Evolutionary conservation across 2,888 invertebrate species (phyloP).

Genomic region (Drosophila acutilabella): DNA sequence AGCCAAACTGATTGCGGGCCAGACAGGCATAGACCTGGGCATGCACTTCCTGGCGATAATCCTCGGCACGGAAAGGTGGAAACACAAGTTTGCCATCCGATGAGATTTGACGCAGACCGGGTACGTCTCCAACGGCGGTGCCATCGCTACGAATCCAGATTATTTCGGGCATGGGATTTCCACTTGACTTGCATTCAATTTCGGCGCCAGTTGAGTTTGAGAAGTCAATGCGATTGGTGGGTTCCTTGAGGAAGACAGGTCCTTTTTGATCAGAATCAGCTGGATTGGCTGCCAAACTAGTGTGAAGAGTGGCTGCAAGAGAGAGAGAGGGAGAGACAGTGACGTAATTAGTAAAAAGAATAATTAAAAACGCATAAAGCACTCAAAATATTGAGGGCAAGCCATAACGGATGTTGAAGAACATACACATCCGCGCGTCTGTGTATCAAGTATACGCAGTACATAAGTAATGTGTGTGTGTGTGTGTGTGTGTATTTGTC

Average conservation of each 20-base stretch:
- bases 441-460: too few relatives aligned
- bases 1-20: constrained; percentile 95
- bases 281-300: constrained; percentile 81
- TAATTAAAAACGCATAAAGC: constrained; percentile 42
- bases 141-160: constrained; percentile 97
- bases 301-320: constrained; percentile 49
- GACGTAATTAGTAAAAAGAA: constrained; percentile 25
- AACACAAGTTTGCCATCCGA: constrained; percentile 97
- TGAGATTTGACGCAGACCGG: constrained; percentile 93
- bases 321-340: neutral
- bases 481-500: constrained; percentile 38
- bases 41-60: constrained; percentile 97
- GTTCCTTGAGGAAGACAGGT: constrained; percentile 96
- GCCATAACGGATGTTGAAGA: constrained; percentile 56
- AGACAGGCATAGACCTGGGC: constrained; percentile 97
- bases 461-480: neutral
- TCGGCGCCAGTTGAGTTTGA: constrained; percentile 97
- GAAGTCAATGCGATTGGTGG: constrained; percentile 95
- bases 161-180: constrained; percentile 95
- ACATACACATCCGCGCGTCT: constrained; percentile 5
- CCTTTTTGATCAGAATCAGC: constrained; percentile 92
- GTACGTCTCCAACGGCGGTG: constrained; percentile 95
- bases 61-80: constrained; percentile 96
- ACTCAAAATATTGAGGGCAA: constrained; percentile 48
- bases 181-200: constrained; percentile 96